Percentiles rank a stretch among this genome's conserved stretches.
phyloP scores from a whole-genome alignment of 2,888 invertebrate genomes.

The Ctena decussata region DNA sequence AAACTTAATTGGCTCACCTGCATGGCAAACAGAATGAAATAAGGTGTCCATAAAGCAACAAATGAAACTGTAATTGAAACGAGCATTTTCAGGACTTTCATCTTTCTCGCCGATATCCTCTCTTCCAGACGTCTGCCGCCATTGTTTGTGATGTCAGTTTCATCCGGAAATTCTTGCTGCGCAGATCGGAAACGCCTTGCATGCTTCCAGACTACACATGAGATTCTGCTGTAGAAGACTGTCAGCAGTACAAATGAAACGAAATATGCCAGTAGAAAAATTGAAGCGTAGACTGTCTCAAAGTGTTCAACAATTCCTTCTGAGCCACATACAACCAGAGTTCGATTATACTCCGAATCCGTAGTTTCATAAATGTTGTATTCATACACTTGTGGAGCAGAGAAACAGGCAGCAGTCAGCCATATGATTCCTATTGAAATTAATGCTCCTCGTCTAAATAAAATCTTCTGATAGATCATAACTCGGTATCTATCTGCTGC shows the following conservation, averaged over 20 bases:
- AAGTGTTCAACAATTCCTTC: slow-evolving; percentile 64
- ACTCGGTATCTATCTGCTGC: slow-evolving; percentile 60
- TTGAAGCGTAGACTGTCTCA: slow-evolving; percentile 58
- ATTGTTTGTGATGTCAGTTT: not conserved
- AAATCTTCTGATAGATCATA: slow-evolving; percentile 24
- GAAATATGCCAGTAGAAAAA: slow-evolving; percentile 45
- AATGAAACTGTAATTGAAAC: slow-evolving; percentile 41
- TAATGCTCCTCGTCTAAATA: slow-evolving; percentile 20
- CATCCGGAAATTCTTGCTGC: not conserved
- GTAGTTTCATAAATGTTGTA: slow-evolving; percentile 46
- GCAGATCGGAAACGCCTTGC: slow-evolving; percentile 9
- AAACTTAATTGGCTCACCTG: too few species aligned
- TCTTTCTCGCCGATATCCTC: slow-evolving; percentile 21
- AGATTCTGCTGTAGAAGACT: slow-evolving; percentile 42
- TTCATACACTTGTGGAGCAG: slow-evolving; percentile 67
- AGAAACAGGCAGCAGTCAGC: slow-evolving; percentile 45
- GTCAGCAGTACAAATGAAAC: slow-evolving; percentile 43
- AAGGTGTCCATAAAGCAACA: slow-evolving; percentile 57
- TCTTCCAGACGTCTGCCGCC: not conserved
- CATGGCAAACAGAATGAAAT: slow-evolving; percentile 57
- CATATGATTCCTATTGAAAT: slow-evolving; percentile 41
- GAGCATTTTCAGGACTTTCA: slow-evolving; percentile 45
- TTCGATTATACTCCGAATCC: not conserved
- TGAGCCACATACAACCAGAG: slow-evolving; percentile 52
- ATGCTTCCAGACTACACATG: slow-evolving; percentile 41